phyloP scores from a whole-genome alignment of 2,113 vertebrate genomes.

The Pseudois nayaur region DNA sequence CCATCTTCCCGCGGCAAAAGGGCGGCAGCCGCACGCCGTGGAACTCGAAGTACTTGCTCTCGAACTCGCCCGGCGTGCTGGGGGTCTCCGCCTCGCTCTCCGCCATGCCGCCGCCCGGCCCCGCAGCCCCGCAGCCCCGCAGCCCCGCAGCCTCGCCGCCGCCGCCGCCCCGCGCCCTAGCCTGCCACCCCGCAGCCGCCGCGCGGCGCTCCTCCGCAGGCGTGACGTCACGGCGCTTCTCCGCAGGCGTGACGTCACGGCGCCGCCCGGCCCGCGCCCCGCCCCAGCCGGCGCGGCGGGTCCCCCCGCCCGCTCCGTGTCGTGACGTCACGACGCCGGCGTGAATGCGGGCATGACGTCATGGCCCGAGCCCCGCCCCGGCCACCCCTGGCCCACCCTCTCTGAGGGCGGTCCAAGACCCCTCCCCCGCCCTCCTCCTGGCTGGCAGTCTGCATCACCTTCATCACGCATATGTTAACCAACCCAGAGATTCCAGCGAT shows the following conservation, averaged over 20 bases:
- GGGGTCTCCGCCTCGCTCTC: slow-evolving; percentile 97
- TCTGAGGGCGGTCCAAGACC: accelerated
- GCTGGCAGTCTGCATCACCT: accelerated
- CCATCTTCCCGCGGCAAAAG: slow-evolving; percentile 98
- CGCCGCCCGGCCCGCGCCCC: neutral
- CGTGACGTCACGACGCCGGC: slow-evolving; percentile 49
- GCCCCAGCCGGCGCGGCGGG: neutral
- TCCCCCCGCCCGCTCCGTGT: neutral
- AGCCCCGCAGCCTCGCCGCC: neutral
- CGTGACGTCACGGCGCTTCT: neutral
- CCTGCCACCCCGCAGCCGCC: neutral
- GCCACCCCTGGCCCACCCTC: accelerated
- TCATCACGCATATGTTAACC: accelerated
- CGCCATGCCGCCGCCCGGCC: slow-evolving; percentile 85
- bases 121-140: neutral
- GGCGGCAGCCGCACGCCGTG: slow-evolving; percentile 96
- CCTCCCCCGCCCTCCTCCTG: too few relatives aligned
- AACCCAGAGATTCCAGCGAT: accelerated
- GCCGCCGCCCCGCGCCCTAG: neutral
- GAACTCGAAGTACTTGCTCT: slow-evolving; percentile 98
- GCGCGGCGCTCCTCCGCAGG: neutral
- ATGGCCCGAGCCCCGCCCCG: neutral
- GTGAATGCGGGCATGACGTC: neutral
- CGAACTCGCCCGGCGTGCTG: slow-evolving; percentile 96
- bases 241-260: slow-evolving; percentile 15